These are phyloP conservation scores for Argyresthia albistria DNA, from an alignment of 2,888 invertebrate genomes.

Conservation along the genomic window DNA sequence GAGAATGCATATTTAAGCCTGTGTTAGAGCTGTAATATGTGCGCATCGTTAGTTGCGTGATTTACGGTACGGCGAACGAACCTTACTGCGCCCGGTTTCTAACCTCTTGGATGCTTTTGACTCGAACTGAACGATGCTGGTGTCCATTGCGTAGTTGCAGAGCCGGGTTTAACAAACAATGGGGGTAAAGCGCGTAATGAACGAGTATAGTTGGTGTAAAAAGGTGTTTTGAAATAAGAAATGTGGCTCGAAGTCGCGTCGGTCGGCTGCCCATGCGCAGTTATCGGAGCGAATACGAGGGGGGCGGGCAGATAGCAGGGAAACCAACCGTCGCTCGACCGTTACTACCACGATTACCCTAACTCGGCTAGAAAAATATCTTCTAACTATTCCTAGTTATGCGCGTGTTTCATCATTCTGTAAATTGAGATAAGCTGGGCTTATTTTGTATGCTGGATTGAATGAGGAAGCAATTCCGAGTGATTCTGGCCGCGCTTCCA, in stretches of 20 bases:
- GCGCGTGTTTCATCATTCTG: background rate
- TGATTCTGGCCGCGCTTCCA: slow-evolving; percentile 19
- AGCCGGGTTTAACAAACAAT: slow-evolving; percentile 32
- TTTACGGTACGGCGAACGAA: slow-evolving; percentile 41
- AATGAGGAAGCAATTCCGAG: slow-evolving; percentile 42
- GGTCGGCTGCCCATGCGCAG: slow-evolving; percentile 70
- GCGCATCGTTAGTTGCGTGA: slow-evolving; percentile 59
- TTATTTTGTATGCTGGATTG: slow-evolving; percentile 36
- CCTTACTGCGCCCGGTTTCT: slow-evolving; percentile 31
- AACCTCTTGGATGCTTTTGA: slow-evolving; percentile 19
- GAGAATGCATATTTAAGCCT: slow-evolving; percentile 31
- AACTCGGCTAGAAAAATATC: slow-evolving; percentile 59
- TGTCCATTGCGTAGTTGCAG: slow-evolving; percentile 37
- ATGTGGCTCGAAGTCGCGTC: slow-evolving; percentile 57
- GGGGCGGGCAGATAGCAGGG: slow-evolving; percentile 68
- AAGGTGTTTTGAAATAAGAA: slow-evolving; percentile 55
- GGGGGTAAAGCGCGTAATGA: slow-evolving; percentile 35
- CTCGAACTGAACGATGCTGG: slow-evolving; percentile 8
- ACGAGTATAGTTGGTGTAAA: slow-evolving; percentile 27
- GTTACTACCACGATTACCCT: slow-evolving; percentile 55
- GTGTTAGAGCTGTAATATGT: slow-evolving; percentile 36
- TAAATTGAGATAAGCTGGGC: slow-evolving; percentile 12
- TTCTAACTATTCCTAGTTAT: slow-evolving; percentile 19
- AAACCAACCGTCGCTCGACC: slow-evolving; percentile 68
- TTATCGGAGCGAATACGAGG: slow-evolving; percentile 73